These are phyloP conservation scores for Drosophila parabipectinata DNA, from an alignment of 1,140 invertebrate species.

Conservation along the genomic window DNA sequence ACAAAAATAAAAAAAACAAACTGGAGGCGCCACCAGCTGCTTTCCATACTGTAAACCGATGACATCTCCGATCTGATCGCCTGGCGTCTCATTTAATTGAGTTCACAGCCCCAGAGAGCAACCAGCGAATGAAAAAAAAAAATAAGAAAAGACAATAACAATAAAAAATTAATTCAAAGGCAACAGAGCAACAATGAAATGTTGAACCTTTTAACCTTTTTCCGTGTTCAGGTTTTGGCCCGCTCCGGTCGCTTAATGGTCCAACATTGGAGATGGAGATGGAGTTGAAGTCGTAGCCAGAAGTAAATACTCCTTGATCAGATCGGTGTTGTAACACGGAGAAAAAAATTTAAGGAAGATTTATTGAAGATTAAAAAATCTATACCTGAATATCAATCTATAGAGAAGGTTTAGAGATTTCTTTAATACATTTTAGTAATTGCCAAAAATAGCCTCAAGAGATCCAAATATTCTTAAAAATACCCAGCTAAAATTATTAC, in stretches of 20 bases:
- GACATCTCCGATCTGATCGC: slow-evolving; percentile 70
- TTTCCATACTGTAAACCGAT: slow-evolving; percentile 56
- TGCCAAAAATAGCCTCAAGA: too few relatives aligned
- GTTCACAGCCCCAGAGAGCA: slow-evolving; percentile 64
- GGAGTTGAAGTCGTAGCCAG: slow-evolving; percentile 35
- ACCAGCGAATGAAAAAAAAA: slow-evolving; percentile 9
- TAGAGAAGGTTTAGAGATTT: too few relatives aligned
- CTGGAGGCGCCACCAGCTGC: slow-evolving; percentile 70
- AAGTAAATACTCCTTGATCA: slow-evolving; percentile 66
- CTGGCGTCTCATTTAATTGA: slow-evolving; percentile 79
- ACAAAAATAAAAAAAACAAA: slow-evolving; percentile 23
- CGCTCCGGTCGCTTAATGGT: slow-evolving; percentile 65
- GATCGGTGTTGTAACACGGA: slow-evolving; percentile 25
- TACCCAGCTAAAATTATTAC: too few relatives aligned
- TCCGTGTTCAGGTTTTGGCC: slow-evolving; percentile 57
- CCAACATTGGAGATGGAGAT: slow-evolving; percentile 21
- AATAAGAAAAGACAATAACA: slow-evolving; percentile 66
- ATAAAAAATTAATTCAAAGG: slow-evolving; percentile 79
- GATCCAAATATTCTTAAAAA: too few relatives aligned
- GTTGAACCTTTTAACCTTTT: slow-evolving; percentile 80
- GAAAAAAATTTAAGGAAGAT: neutral
- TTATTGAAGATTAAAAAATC: too few relatives aligned
- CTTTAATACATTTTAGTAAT: neutral
- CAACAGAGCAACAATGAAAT: slow-evolving; percentile 64
- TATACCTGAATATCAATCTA: too few relatives aligned